These are phyloP conservation scores for Chiloscyllium plagiosum DNA, from an alignment of 2,113 vertebrate genomes.

Conservation along the genomic window DNA sequence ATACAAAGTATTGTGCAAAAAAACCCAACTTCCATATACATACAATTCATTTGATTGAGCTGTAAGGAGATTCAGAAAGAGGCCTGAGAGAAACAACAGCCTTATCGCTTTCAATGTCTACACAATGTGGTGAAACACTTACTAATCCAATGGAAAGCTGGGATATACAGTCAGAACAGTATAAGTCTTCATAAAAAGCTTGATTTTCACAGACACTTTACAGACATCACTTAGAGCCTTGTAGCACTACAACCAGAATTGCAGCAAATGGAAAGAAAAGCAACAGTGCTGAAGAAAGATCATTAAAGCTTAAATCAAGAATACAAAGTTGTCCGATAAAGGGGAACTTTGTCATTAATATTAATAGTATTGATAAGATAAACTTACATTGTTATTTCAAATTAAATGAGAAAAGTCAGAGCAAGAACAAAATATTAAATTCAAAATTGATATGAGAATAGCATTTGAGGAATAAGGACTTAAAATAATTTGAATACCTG, in stretches of 20 bases:
- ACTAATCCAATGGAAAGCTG: background rate
- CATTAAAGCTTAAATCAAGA: background rate
- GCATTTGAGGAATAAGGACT: background rate
- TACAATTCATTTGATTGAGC: background rate
- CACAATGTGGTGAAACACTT: background rate
- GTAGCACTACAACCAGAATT: background rate
- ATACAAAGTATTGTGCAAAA: background rate
- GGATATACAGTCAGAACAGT: background rate
- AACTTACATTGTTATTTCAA: background rate
- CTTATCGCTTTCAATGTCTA: background rate
- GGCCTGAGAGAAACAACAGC: background rate
- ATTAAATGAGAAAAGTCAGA: background rate
- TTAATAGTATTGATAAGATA: background rate
- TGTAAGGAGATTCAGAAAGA: background rate
- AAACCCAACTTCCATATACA: background rate
- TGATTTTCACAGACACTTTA: background rate
- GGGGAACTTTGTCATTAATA: background rate
- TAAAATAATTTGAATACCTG: background rate
- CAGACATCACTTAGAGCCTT: background rate
- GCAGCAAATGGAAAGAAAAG: background rate
- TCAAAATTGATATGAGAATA: background rate
- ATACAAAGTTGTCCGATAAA: background rate
- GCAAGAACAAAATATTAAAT: background rate
- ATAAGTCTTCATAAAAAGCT: background rate
- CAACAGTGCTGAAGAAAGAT: background rate